Base-by-base conservation (phyloP, 2,797 vertebrate genomes). In the Danionella dracula region DNA sequence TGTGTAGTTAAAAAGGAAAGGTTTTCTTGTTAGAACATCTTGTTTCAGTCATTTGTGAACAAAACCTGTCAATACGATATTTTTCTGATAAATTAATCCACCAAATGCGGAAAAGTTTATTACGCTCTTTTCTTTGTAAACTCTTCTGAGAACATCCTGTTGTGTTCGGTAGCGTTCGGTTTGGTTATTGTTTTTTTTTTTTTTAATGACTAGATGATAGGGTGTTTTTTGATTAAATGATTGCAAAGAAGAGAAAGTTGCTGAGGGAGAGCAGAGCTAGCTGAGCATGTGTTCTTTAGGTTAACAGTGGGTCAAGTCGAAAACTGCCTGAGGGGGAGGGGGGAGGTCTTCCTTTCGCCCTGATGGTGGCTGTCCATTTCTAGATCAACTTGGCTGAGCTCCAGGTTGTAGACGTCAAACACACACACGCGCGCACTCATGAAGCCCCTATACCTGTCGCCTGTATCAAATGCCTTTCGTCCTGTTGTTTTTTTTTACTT, bases 341-440 rank as follows among this genome's bases (percentile, higher is more conserved):
- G 46, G 13, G 61, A 41, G 66, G 45, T 16, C 6, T 50, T 54
- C 55, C 66, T 46, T 20, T 27, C 41, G 48, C 42, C 76, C 76
- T 78, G 85, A 80, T 81, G 79, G 81, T 83, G 88, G 89, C 90
- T 94, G 92, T 94, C 93, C 93, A 95, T 97, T 95, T 97, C 94
- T 91, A 93, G 92, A 95, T 95, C 93, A 97, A 95, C 93, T 95
- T 96, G 94, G 94, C 93, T 82, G 71, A 84, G 88, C 85, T 93
- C 95, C 94, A 97, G 89, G 86, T 89, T 88, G 89, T 91, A 83
- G 90, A 89, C 87, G 72, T 34, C 77, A 67, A 70, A 76, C 72
- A 57, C 66, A 16, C 59, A 21, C 12, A 21, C 60, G 58, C 54
- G 54, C 58, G 41, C 61, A 62, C 57, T 59, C 50, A 54, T 48